Conservation (phyloP, 2,113 vertebrate species). For the Benitochromis conjunctus region DNA sequence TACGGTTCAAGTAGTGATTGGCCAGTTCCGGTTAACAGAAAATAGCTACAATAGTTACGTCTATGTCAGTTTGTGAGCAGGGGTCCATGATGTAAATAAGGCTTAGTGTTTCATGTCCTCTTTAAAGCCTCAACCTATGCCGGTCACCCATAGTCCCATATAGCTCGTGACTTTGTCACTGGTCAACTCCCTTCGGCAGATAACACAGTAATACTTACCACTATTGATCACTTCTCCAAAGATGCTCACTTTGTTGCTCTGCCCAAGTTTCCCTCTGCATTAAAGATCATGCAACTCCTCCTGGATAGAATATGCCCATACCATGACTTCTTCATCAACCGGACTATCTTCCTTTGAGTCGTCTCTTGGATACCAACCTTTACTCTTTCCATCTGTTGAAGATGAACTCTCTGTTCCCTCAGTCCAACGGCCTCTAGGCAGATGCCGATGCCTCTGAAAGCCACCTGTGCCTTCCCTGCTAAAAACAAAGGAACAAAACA, state of each 20-base stretch:
- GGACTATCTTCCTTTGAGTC: background rate
- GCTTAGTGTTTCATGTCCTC: background rate
- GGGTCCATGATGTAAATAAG: background rate
- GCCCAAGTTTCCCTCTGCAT: background rate
- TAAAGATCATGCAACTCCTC: background rate
- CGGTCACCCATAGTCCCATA: background rate
- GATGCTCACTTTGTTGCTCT: background rate
- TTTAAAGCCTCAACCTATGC: background rate
- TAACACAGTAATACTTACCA: background rate
- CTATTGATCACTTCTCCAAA: background rate
- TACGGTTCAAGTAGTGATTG: background rate
- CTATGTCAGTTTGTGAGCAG: background rate
- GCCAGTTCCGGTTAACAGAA: accelerated
- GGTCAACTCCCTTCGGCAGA: background rate
- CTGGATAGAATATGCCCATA: background rate
- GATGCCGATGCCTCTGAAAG: background rate
- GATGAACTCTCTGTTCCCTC: background rate
- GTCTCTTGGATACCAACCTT: background rate
- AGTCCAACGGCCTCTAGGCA: background rate
- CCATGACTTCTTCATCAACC: background rate
- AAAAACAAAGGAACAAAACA: background rate
- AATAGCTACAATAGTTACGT: background rate
- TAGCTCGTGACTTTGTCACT: background rate
- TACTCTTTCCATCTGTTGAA: background rate
- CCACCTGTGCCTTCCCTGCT: background rate